These are phyloP conservation scores for Hapalemur alaotrensis DNA, from an alignment of 2,797 vertebrate species.

Conservation along the genomic window DNA sequence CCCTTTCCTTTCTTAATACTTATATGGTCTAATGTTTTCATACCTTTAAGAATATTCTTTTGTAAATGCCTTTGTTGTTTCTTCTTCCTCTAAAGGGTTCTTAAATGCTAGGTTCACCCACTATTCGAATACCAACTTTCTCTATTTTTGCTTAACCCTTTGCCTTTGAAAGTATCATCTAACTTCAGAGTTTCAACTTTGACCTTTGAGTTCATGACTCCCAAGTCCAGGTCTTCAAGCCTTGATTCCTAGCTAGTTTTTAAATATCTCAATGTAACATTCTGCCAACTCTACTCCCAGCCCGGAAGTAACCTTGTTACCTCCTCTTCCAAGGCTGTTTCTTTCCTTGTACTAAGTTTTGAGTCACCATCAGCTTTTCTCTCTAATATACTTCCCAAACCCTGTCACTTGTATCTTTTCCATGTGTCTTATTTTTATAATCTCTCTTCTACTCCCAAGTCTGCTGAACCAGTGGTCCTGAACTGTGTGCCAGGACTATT, in stretches of 20 bases:
- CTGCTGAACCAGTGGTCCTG: neutral
- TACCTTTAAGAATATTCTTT: neutral
- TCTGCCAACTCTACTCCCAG: neutral
- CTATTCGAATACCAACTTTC: neutral
- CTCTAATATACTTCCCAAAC: neutral
- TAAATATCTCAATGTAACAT: neutral
- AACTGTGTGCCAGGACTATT: neutral
- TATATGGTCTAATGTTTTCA: neutral
- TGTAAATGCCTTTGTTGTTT: neutral
- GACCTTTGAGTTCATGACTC: neutral
- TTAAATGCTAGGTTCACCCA: neutral
- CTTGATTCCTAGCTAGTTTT: neutral
- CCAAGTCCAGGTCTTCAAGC: neutral
- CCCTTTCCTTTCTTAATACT: neutral
- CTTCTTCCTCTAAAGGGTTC: neutral
- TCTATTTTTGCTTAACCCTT: neutral
- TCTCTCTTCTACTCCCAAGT: neutral
- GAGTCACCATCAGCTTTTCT: neutral
- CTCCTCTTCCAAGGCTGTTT: neutral
- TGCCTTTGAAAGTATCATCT: neutral
- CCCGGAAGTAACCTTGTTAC: neutral
- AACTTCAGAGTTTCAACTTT: neutral
- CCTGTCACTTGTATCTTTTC: neutral
- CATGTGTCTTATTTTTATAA: fast-evolving
- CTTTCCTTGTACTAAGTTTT: neutral